These are phyloP conservation scores for Isichthys henryi DNA, from an alignment of 2,113 vertebrate genomes.

Conservation along the genomic window DNA sequence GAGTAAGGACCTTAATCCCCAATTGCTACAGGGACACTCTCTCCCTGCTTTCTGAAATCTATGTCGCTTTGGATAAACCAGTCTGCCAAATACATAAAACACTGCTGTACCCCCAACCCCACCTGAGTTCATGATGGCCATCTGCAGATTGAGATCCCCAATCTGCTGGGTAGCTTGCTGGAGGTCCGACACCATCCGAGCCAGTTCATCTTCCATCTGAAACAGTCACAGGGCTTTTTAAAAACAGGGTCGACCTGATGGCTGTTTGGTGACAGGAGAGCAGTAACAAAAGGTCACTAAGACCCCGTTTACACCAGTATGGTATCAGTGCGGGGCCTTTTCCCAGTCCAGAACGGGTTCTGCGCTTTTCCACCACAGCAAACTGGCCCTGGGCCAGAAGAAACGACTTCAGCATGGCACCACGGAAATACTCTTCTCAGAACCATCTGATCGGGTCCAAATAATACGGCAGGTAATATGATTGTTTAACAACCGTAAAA, in stretches of 20 bases:
- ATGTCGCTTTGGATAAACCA: not conserved
- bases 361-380: not conserved
- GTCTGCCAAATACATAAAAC: not conserved
- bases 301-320: not conserved
- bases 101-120: slow-evolving; percentile 5
- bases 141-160: slow-evolving; percentile 53
- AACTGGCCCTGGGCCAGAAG: not conserved
- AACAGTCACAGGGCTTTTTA: not conserved
- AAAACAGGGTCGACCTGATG: not conserved
- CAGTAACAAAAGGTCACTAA: not conserved
- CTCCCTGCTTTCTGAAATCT: not conserved
- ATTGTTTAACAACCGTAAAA: not conserved
- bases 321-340: not conserved
- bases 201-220: slow-evolving; percentile 51
- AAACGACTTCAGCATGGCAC: not conserved
- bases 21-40: not conserved
- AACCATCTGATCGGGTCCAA: not conserved
- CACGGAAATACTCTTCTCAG: not conserved
- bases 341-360: not conserved
- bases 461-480: no score
- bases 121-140: slow-evolving; percentile 62
- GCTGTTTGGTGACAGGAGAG: not conserved
- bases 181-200: slow-evolving; percentile 35
- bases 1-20: not conserved
- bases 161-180: slow-evolving; percentile 50